phyloP scores from a whole-genome alignment of 2,113 vertebrate genomes.

The Tympanuchus pallidicinctus region DNA sequence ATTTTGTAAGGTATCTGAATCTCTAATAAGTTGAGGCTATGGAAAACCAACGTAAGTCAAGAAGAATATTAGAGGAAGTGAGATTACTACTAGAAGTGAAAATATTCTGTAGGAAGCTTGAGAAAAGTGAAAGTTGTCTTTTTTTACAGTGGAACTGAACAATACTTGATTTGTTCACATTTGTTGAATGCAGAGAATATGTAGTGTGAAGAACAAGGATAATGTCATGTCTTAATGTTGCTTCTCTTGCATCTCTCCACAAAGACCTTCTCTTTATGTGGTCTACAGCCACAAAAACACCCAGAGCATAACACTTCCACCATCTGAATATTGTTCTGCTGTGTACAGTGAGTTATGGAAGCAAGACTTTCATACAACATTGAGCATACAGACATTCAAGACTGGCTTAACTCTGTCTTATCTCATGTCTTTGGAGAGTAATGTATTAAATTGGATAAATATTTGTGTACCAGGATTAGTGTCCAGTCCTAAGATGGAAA shows the following conservation, averaged over 20 bases:
- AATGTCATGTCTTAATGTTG: neutral
- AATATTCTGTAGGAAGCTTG: neutral
- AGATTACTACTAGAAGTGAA: neutral
- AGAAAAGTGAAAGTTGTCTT: neutral
- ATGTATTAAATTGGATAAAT: neutral
- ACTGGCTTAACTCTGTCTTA: neutral
- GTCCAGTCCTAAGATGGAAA: neutral
- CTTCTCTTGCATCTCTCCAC: neutral
- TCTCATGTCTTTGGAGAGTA: neutral
- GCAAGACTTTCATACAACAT: neutral
- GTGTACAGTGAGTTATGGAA: neutral
- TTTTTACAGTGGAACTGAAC: neutral
- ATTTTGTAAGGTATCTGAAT: neutral
- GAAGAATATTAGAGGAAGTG: neutral
- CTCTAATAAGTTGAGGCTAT: neutral
- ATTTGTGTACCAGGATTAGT: neutral
- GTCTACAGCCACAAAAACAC: neutral
- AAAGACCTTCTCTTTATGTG: neutral
- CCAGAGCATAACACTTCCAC: accelerated
- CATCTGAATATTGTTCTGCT: accelerated
- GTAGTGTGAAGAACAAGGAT: neutral
- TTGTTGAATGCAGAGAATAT: neutral
- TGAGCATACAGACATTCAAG: neutral
- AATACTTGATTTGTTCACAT: neutral
- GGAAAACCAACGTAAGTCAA: neutral